Percentiles rank a stretch among this genome's conserved stretches.
phyloP scores from a whole-genome alignment of 1,140 invertebrate species.

The Tenebrio molitor region DNA sequence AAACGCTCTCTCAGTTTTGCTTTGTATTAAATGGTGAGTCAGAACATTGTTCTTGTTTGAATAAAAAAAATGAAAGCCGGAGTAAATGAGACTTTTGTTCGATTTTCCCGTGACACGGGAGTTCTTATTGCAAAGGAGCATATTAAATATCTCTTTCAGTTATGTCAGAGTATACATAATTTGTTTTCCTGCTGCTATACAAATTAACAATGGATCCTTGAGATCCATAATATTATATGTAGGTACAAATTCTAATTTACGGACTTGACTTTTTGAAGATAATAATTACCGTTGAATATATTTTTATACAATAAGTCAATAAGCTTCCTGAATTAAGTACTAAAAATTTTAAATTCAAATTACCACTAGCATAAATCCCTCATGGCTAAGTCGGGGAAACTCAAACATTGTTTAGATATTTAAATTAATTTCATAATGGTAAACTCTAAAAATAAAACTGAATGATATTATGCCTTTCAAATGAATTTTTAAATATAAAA shows the following conservation, averaged over 20 bases:
- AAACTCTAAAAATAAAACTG: no score
- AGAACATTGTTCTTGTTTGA: slow-evolving; percentile 15
- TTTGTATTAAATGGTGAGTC: not conserved
- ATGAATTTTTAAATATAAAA: no score
- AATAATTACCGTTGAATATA: no score
- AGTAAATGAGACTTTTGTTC: slow-evolving; percentile 13
- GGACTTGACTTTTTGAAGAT: no score
- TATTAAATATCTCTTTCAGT: slow-evolving; percentile 11
- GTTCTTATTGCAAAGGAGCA: not conserved
- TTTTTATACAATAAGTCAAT: no score
- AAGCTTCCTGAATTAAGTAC: no score
- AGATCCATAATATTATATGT: no score
- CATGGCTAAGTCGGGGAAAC: slow-evolving; percentile 12
- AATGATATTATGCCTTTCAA: no score
- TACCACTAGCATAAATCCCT: slow-evolving; percentile 20
- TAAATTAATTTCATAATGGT: slow-evolving; percentile 26
- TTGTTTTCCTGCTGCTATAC: not conserved
- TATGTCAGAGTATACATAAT: not conserved
- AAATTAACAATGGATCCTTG: no score
- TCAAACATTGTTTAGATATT: slow-evolving; percentile 25
- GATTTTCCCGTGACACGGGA: not conserved
- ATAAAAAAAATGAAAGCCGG: slow-evolving; percentile 19
- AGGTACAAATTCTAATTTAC: no score
- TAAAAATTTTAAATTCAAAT: slow-evolving; percentile 31
- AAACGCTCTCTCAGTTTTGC: not conserved